Conservation (phyloP, 2,113 vertebrate genomes). For the Columba livia region DNA sequence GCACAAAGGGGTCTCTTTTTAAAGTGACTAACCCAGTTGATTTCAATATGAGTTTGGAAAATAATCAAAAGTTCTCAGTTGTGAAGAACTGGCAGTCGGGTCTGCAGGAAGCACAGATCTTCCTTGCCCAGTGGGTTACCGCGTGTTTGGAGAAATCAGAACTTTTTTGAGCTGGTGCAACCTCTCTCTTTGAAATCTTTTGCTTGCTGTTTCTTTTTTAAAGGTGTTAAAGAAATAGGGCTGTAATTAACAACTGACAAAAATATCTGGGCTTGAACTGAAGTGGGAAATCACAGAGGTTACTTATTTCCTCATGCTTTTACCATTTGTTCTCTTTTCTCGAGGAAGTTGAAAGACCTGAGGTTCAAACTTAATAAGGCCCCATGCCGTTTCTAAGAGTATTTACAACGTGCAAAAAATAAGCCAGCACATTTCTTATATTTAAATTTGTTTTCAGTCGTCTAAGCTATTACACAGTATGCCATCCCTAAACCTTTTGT, state of each 20-base stretch:
- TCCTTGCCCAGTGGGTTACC: conserved; percentile 55
- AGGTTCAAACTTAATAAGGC: conserved; percentile 85
- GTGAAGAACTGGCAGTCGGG: conserved; percentile 22
- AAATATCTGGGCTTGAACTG: conserved; percentile 92
- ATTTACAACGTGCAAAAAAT: conserved; percentile 78
- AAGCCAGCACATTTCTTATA: conserved; percentile 76
- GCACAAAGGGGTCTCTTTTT: conserved; percentile 41
- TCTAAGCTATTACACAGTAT: conserved; percentile 78
- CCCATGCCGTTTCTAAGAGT: conserved; percentile 77
- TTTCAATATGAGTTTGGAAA: conserved; percentile 60
- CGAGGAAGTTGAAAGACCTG: conserved; percentile 78
- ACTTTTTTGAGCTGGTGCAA: conserved; percentile 27
- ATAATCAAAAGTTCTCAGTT: conserved; percentile 55
- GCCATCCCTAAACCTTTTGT: conserved; percentile 77
- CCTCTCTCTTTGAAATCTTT: conserved; percentile 79
- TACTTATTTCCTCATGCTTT: conserved; percentile 90
- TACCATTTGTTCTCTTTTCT: conserved; percentile 87
- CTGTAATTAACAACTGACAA: conserved; percentile 97
- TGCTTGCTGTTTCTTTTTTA: conserved; percentile 82
- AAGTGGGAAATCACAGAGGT: conserved; percentile 93
- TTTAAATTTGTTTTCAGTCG: conserved; percentile 85
- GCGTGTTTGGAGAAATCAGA: conserved; percentile 63
- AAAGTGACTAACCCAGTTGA: conserved; percentile 30
- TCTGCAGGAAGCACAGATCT: conserved; percentile 60
- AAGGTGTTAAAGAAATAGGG: conserved; percentile 90